phyloP scores from a whole-genome alignment of 2,113 vertebrate species.

The Indicator maculatus region DNA sequence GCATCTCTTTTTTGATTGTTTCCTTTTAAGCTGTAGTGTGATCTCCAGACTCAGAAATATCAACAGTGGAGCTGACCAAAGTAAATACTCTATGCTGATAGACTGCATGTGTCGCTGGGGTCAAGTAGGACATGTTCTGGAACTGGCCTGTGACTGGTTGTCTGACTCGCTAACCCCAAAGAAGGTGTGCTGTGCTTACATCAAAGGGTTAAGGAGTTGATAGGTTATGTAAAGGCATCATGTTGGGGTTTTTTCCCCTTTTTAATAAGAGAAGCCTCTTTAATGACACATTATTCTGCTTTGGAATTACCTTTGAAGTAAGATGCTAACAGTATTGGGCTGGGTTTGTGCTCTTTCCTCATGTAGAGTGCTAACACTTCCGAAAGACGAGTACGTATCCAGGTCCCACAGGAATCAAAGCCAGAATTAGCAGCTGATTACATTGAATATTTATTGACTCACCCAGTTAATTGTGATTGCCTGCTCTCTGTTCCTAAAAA shows the following conservation, averaged over 20 bases:
- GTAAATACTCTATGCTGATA: slow-evolving; percentile 80
- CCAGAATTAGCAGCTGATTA: slow-evolving; percentile 88
- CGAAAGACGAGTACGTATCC: slow-evolving; percentile 78
- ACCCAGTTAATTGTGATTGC: slow-evolving; percentile 76
- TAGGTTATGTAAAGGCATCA: neutral
- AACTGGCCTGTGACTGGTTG: slow-evolving; percentile 88
- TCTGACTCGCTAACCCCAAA: slow-evolving; percentile 61
- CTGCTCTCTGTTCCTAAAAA: slow-evolving; percentile 77
- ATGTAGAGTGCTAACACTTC: slow-evolving; percentile 61
- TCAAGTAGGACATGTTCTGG: slow-evolving; percentile 81
- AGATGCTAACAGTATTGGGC: neutral
- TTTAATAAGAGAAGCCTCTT: neutral
- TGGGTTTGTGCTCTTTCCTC: neutral
- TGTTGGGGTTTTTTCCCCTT: neutral
- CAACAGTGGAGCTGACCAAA: slow-evolving; percentile 68
- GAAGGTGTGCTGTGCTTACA: slow-evolving; percentile 60
- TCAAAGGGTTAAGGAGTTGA: neutral
- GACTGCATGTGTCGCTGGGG: slow-evolving; percentile 95
- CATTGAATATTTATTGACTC: slow-evolving; percentile 85
- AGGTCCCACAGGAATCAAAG: slow-evolving; percentile 76
- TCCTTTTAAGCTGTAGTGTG: slow-evolving; percentile 83
- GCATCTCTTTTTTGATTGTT: neutral
- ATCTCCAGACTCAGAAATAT: slow-evolving; percentile 84
- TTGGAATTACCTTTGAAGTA: neutral
- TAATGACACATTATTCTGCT: neutral